A percentile compares a stretch with the other conserved stretches of the same genome.
These are phyloP conservation scores for Smutsia gigantea DNA, from an alignment of 2,797 vertebrate species.

Conservation along the genomic window DNA sequence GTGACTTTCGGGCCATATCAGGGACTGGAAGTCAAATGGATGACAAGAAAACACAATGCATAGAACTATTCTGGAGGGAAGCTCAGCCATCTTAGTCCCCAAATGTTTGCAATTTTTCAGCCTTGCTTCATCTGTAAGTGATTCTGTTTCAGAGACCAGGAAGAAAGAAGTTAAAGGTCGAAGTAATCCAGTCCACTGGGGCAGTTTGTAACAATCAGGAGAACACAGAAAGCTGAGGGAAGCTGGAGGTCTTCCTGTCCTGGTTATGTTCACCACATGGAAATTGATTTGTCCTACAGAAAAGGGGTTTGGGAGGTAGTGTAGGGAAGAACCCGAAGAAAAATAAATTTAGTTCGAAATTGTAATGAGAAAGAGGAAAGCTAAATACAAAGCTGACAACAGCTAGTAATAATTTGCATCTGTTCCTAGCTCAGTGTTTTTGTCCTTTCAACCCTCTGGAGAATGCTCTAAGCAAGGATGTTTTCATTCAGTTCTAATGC, in stretches of 20 bases:
- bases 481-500: neutral
- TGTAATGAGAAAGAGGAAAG: neutral
- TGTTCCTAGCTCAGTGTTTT: neutral
- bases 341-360: slow-evolving; percentile 7
- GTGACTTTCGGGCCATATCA: neutral
- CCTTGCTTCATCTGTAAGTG: slow-evolving; percentile 67
- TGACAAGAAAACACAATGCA: neutral
- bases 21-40: neutral
- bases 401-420: neutral
- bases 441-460: neutral
- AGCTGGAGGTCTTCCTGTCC: slow-evolving; percentile 2
- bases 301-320: neutral
- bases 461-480: neutral
- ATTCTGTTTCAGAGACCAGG: slow-evolving; percentile 58
- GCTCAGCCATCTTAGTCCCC: neutral
- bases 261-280: neutral
- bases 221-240: slow-evolving; percentile 3
- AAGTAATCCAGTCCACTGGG: neutral
- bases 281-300: slow-evolving; percentile 31
- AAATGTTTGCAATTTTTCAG: slow-evolving; percentile 54
- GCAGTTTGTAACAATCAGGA: slow-evolving; percentile 72
- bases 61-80: neutral
- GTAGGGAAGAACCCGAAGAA: neutral
- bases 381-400: neutral
- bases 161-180: slow-evolving; percentile 72